A percentile compares a stretch with the other conserved stretches of the same genome.
Evolutionary conservation across 2,888 invertebrate genomes (phyloP).

Genomic region (Leptinotarsa haldemani): DNA sequence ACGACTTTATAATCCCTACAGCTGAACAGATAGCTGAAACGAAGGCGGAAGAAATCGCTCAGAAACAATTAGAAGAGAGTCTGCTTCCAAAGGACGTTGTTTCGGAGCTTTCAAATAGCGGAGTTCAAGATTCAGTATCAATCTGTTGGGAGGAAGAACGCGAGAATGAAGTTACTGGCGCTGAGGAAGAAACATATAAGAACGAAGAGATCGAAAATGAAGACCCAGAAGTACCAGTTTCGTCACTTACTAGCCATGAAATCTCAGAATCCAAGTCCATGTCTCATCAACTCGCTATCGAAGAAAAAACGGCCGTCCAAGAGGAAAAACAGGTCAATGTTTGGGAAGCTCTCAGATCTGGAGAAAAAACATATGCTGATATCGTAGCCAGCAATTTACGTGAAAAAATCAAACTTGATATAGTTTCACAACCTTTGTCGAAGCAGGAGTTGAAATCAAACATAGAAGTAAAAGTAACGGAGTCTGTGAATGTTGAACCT

Average conservation of each 20-base stretch:
- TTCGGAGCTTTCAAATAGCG: constrained; percentile 50
- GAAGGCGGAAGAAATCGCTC: constrained; percentile 43
- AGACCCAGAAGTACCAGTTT: constrained; percentile 17
- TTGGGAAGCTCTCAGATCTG: constrained; percentile 67
- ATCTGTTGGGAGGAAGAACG: constrained; percentile 23
- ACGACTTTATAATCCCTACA: constrained; percentile 32
- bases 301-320: background rate
- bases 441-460: constrained; percentile 39
- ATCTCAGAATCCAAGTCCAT: constrained; percentile 14
- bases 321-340: constrained; percentile 60
- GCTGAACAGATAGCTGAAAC: constrained; percentile 37
- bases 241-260: constrained; percentile 1
- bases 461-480: constrained; percentile 52
- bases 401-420: constrained; percentile 51
- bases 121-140: constrained; percentile 35
- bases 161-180: background rate
- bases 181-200: background rate
- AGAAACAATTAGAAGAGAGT: constrained; percentile 50
- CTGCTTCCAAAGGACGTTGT: constrained; percentile 54
- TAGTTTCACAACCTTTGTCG: background rate
- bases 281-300: background rate
- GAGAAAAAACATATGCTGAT: constrained; percentile 79
- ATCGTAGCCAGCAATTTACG: constrained; percentile 69
- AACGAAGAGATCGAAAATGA: constrained; percentile 10
- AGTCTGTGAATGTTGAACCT: constrained; percentile 55